These are phyloP conservation scores for Coelopa pilipes DNA, from an alignment of 2,888 invertebrate genomes.

Conservation along the genomic window DNA sequence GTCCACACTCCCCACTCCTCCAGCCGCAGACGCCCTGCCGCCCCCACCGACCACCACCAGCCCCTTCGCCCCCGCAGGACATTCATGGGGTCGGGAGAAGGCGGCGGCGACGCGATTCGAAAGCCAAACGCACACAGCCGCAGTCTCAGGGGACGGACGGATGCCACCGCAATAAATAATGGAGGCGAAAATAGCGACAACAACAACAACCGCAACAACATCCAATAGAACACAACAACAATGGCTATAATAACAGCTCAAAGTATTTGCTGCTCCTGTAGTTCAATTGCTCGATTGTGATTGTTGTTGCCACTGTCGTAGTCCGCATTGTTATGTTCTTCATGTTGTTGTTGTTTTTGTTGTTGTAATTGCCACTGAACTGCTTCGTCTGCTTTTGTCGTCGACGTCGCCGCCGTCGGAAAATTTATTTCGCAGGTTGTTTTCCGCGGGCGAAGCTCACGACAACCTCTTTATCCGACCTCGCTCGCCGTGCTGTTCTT, in stretches of 20 bases:
- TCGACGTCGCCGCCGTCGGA: too few species aligned
- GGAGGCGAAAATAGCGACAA: slow-evolving; percentile 5
- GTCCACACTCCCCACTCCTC: too few species aligned
- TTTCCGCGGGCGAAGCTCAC: too few species aligned
- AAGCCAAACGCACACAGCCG: slow-evolving; percentile 14
- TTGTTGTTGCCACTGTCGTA: too few species aligned
- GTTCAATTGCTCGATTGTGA: too few species aligned
- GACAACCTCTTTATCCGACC: neutral
- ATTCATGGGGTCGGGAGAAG: too few species aligned
- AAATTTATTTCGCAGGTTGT: too few species aligned
- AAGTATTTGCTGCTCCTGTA: neutral
- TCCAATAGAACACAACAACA: neutral
- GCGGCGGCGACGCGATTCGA: neutral
- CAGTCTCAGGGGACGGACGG: neutral
- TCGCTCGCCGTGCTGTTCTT: neutral
- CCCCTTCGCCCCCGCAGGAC: too few species aligned
- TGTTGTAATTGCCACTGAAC: neutral
- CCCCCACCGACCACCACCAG: too few species aligned
- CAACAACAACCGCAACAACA: neutral
- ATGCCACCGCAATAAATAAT: slow-evolving; percentile 17
- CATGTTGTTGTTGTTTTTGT: neutral
- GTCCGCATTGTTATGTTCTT: neutral
- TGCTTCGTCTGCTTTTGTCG: too few species aligned
- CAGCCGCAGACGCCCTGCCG: too few species aligned
- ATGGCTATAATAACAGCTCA: slow-evolving; percentile 4